Evolutionary conservation across 1,140 invertebrate species (phyloP).

Genomic region (Phocides pigmalion): DNA sequence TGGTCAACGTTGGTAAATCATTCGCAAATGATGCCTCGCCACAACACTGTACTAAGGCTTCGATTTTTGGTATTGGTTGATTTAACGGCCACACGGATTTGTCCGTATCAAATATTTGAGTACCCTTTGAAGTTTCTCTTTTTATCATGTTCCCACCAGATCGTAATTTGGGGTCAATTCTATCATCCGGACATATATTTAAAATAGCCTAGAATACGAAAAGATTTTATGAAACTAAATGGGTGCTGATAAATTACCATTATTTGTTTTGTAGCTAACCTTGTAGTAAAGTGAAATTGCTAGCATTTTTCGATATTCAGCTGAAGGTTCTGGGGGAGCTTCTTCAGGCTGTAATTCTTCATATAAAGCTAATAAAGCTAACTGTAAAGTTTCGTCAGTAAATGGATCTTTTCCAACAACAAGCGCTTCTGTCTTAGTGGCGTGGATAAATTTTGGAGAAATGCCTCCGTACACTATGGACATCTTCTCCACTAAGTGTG

Average conservation of each 20-base stretch:
- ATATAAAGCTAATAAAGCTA: constrained; percentile 84
- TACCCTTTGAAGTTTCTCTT: constrained; percentile 86
- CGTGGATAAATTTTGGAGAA: constrained; percentile 88
- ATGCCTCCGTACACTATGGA: constrained; percentile 87
- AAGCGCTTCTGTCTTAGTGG: constrained; percentile 86
- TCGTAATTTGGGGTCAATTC: constrained; percentile 65
- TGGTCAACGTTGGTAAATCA: constrained; percentile 83
- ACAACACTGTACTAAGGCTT: constrained; percentile 85
- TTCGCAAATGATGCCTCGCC: constrained; percentile 88
- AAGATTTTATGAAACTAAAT: no score
- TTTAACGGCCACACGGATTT: constrained; percentile 88
- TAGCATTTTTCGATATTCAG: constrained; percentile 87
- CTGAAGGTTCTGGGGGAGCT: constrained; percentile 85
- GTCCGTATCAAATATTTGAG: constrained; percentile 87
- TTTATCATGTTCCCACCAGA: constrained; percentile 83
- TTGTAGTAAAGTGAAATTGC: constrained; percentile 89
- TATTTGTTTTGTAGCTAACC: constrained; percentile 77
- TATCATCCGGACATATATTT: constrained; percentile 72
- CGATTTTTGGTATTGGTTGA: constrained; percentile 88
- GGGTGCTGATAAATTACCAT: no score
- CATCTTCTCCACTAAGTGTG: constrained; percentile 74
- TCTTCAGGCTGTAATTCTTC: constrained; percentile 86
- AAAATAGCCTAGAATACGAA: constrained; percentile 78
- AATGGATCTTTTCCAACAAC: constrained; percentile 84
- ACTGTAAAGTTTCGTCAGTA: constrained; percentile 81